phyloP scores from a whole-genome alignment of 2,113 vertebrate genomes.

The Notothenia coriiceps region DNA sequence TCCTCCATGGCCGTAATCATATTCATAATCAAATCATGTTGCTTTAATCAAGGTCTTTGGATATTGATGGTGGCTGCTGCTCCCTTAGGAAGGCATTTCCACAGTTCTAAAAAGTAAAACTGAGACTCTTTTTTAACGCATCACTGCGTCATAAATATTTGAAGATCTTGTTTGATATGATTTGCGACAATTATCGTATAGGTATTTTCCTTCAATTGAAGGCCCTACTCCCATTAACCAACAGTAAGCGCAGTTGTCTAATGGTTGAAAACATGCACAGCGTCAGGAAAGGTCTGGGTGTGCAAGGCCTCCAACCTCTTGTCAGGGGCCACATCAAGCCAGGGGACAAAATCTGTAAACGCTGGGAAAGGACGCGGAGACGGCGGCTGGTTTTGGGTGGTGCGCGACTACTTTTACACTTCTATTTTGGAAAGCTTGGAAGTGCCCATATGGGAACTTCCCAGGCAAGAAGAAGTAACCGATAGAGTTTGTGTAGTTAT shows the following conservation, averaged over 20 bases:
- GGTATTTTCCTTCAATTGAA: neutral
- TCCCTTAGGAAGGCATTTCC: neutral
- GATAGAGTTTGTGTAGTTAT: constrained; percentile 17
- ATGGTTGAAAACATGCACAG: constrained; percentile 45
- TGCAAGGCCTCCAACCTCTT: constrained; percentile 43
- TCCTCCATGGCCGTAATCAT: constrained; percentile 23
- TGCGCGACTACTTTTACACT: constrained; percentile 46
- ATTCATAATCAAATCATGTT: constrained; percentile 34
- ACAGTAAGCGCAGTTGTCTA: constrained; percentile 12
- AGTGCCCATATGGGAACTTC: constrained; percentile 56
- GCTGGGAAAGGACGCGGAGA: constrained; percentile 39
- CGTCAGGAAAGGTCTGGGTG: constrained; percentile 18
- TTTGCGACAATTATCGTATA: neutral
- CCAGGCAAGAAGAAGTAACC: constrained; percentile 38
- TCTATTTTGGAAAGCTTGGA: constrained; percentile 74
- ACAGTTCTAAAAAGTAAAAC: constrained; percentile 22
- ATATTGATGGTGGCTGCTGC: neutral
- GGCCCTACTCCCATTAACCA: constrained; percentile 24
- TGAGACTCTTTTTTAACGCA: neutral
- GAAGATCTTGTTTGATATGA: constrained; percentile 5
- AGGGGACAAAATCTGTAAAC: constrained; percentile 67
- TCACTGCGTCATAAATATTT: neutral
- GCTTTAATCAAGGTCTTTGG: constrained; percentile 35
- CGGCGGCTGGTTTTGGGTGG: constrained; percentile 74
- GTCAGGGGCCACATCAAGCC: constrained; percentile 56